Percentiles rank a stretch among this genome's conserved stretches.
Evolutionary conservation across 2,797 vertebrate species (phyloP).

Genomic region (Coluber constrictor): DNA sequence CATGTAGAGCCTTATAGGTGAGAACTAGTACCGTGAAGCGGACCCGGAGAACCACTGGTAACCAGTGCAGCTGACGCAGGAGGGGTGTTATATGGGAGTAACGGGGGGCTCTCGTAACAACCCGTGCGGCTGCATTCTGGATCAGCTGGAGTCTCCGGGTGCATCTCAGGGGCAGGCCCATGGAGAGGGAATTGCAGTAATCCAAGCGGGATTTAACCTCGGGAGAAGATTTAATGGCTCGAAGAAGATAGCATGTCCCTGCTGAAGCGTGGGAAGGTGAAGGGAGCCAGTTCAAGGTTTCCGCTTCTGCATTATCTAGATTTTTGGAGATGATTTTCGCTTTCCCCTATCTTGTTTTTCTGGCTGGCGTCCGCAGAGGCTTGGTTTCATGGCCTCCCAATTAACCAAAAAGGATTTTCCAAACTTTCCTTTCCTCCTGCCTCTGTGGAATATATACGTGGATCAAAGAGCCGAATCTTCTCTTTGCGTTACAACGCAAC

Average conservation of each 20-base stretch:
- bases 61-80: no score
- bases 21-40: no score
- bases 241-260: rapidly evolving
- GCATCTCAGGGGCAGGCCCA: no score
- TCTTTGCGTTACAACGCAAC: constrained; percentile 43
- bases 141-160: no score
- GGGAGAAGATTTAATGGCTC: background rate
- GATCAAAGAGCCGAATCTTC: constrained; percentile 49
- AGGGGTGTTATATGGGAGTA: no score
- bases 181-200: no score
- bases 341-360: background rate
- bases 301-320: rapidly evolving
- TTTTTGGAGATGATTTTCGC: background rate
- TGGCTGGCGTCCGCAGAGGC: background rate
- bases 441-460: constrained; percentile 39
- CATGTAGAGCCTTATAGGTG: no score
- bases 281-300: background rate
- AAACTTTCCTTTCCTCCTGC: background rate
- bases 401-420: constrained; percentile 40
- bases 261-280: background rate
- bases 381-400: constrained; percentile 5
- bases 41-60: no score
- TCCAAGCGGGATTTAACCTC: background rate
- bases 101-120: no score
- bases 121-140: no score